phyloP scores from a whole-genome alignment of 2,888 invertebrate genomes.

The Norana najaformis region DNA sequence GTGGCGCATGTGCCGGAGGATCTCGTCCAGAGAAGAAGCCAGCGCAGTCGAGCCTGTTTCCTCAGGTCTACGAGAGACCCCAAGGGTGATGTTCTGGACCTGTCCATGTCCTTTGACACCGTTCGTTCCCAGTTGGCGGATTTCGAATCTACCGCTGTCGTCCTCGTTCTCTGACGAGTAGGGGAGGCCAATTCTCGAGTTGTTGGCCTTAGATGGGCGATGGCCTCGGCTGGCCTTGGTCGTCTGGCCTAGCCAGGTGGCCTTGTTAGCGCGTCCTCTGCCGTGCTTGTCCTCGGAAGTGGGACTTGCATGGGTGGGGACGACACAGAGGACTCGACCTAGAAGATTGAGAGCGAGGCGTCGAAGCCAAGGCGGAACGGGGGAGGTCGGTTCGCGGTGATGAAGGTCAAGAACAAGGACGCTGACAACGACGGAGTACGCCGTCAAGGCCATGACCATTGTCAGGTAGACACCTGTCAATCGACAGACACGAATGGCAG shows the following conservation, averaged over 20 bases:
- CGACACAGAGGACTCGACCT: constrained; percentile 37
- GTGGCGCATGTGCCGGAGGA: constrained; percentile 40
- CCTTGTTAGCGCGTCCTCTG: neutral
- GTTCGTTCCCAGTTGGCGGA: neutral
- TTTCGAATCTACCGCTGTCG: neutral
- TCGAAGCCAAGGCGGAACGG: constrained; percentile 44
- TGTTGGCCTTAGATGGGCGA: neutral
- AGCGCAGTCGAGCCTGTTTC: constrained; percentile 25
- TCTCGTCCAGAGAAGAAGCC: constrained; percentile 37
- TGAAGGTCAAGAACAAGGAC: constrained; percentile 46
- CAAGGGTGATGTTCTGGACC: constrained; percentile 31
- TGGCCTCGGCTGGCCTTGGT: neutral
- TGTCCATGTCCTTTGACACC: constrained; percentile 26
- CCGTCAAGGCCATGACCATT: constrained; percentile 46
- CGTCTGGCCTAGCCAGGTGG: neutral
- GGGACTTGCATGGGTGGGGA: neutral
- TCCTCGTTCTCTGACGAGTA: neutral
- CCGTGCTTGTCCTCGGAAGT: neutral
- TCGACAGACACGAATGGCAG: neutral
- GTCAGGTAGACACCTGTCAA: constrained; percentile 45
- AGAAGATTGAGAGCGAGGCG: constrained; percentile 38
- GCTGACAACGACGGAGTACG: constrained; percentile 44
- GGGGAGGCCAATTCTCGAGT: neutral
- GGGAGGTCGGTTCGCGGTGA: constrained; percentile 43
- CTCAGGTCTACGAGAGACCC: neutral